phyloP scores from a whole-genome alignment of 2,113 vertebrate species.

The Bos taurus region DNA sequence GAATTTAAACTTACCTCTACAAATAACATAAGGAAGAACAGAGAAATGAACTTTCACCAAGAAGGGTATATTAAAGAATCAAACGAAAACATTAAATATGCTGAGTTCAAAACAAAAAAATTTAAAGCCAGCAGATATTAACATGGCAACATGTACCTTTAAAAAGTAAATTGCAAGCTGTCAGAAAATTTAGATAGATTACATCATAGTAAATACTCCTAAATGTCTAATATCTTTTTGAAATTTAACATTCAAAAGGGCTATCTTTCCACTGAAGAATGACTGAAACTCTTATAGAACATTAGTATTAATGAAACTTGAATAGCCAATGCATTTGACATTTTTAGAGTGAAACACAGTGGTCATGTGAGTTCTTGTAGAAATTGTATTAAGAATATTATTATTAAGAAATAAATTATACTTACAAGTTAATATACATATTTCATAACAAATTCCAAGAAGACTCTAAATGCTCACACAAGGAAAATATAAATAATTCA shows the following conservation, averaged over 20 bases:
- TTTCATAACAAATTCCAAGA: neutral
- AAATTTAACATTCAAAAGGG: neutral
- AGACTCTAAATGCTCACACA: neutral
- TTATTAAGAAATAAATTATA: neutral
- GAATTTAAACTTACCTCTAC: neutral
- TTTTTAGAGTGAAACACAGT: neutral
- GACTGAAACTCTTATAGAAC: neutral
- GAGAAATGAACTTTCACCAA: neutral
- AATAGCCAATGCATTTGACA: neutral
- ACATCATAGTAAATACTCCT: neutral
- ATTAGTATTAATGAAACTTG: neutral
- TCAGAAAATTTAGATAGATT: constrained; percentile 17
- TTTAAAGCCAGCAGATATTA: neutral
- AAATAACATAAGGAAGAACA: neutral
- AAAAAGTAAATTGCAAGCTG: neutral
- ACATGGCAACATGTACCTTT: neutral
- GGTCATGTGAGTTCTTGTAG: neutral
- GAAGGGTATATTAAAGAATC: neutral
- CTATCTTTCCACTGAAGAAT: neutral
- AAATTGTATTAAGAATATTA: neutral
- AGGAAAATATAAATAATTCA: neutral
- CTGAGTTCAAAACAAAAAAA: neutral
- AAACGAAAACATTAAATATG: neutral
- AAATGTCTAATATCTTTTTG: neutral
- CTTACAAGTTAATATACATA: neutral